phyloP scores from a whole-genome alignment of 2,797 vertebrate species.

The Pristis pectinata region DNA sequence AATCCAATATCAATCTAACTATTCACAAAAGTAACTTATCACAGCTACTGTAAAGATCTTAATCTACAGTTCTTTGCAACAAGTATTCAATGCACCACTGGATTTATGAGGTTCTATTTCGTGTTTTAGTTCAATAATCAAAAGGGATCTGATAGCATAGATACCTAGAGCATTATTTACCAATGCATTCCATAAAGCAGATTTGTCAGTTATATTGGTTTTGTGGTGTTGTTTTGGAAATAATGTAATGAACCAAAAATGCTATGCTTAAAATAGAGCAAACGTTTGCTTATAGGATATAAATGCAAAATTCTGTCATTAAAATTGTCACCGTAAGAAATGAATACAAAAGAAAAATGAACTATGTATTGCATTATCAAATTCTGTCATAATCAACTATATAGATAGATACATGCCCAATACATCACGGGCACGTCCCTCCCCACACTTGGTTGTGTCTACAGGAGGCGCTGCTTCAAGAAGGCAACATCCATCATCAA shows the following conservation, averaged over 20 bases:
- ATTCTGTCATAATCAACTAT: background rate
- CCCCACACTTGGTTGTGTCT: too few relatives aligned
- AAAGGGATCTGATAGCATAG: background rate
- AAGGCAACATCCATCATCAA: too few relatives aligned
- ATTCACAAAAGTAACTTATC: background rate
- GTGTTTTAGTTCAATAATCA: background rate
- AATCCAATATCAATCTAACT: background rate
- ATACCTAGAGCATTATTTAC: slow-evolving; percentile 40
- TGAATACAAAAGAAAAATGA: background rate
- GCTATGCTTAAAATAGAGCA: background rate
- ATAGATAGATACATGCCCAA: too few relatives aligned
- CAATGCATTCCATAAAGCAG: background rate
- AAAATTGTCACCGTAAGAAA: background rate
- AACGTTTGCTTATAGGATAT: background rate
- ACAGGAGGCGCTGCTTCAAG: too few relatives aligned
- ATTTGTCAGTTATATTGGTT: background rate
- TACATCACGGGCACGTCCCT: too few relatives aligned
- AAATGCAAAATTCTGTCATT: background rate
- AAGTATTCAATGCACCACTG: background rate
- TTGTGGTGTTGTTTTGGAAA: background rate
- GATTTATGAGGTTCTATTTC: background rate
- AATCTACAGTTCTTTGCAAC: background rate
- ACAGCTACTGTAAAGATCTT: background rate
- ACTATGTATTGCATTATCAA: background rate
- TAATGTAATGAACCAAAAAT: background rate